Evolutionary conservation across 2,797 vertebrate species (phyloP).

Genomic region (Malacoraja senta): DNA sequence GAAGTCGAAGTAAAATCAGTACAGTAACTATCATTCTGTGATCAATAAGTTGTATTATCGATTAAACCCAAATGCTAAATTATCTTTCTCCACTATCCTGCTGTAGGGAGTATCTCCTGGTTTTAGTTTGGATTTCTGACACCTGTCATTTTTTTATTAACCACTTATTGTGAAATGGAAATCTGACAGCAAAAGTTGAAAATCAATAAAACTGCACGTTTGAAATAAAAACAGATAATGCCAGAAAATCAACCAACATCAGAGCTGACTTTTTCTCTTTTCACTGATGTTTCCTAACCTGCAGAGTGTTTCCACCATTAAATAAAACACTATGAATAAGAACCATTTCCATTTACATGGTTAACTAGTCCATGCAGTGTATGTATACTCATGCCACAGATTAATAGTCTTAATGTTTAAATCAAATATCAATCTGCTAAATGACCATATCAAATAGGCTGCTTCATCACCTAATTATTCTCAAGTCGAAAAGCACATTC

Average conservation of each 20-base stretch:
- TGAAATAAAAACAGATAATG: too few species aligned
- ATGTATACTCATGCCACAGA: constrained; percentile 1
- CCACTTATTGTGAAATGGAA: not conserved
- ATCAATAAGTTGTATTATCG: not conserved
- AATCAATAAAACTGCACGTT: too few species aligned
- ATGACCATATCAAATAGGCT: not conserved
- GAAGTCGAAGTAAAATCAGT: not conserved
- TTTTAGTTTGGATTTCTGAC: not conserved
- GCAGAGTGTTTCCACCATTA: too few species aligned
- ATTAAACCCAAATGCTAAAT: not conserved
- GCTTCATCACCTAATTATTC: constrained; percentile 13
- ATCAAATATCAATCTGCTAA: constrained; percentile 24
- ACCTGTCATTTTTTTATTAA: not conserved
- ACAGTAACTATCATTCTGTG: not conserved
- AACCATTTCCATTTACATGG: not conserved
- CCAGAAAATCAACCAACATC: too few species aligned
- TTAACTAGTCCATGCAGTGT: not conserved
- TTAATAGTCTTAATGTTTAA: constrained; percentile 18
- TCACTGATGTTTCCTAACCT: too few species aligned
- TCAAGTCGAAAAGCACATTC: not conserved
- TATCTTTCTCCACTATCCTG: not conserved
- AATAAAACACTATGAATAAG: not conserved
- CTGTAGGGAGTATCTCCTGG: not conserved
- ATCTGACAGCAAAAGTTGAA: constrained; percentile 5
- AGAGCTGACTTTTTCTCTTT: too few species aligned